phyloP scores from a whole-genome alignment of 2,888 invertebrate genomes.

The Patella ulyssiponensis region DNA sequence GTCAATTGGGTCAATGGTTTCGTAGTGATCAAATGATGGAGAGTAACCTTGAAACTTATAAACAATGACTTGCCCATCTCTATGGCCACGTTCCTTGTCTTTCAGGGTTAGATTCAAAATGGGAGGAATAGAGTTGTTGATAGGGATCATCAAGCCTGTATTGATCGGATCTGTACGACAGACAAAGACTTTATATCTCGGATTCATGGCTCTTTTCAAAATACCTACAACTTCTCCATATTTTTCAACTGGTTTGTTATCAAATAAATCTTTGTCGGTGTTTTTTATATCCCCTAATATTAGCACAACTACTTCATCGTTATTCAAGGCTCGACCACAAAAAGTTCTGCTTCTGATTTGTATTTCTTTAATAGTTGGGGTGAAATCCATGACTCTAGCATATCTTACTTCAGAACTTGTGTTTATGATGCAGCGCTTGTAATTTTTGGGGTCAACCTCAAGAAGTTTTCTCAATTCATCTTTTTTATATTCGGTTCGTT shows the following conservation, averaged over 20 bases:
- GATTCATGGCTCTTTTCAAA: slow-evolving; percentile 52
- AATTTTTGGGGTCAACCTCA: slow-evolving; percentile 45
- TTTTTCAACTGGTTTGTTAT: slow-evolving; percentile 19
- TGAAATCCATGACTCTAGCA: slow-evolving; percentile 16
- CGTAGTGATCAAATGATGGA: slow-evolving; percentile 56
- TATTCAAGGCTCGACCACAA: slow-evolving; percentile 59
- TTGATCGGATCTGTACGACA: slow-evolving; percentile 58
- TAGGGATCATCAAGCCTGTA: slow-evolving; percentile 60
- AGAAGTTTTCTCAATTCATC: slow-evolving; percentile 43
- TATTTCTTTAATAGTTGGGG: slow-evolving; percentile 27
- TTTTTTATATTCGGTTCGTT: slow-evolving; percentile 24
- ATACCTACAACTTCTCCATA: slow-evolving; percentile 62
- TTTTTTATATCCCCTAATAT: slow-evolving; percentile 39
- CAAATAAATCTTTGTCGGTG: slow-evolving; percentile 22
- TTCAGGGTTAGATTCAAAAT: slow-evolving; percentile 56
- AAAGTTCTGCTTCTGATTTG: slow-evolving; percentile 45
- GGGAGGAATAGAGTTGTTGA: slow-evolving; percentile 55
- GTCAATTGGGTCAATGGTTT: slow-evolving; percentile 47
- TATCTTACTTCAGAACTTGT: slow-evolving; percentile 20
- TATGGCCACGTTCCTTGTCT: slow-evolving; percentile 22
- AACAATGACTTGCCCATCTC: slow-evolving; percentile 52
- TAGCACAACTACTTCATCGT: slow-evolving; percentile 65
- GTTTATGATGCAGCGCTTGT: slow-evolving; percentile 53
- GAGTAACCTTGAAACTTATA: slow-evolving; percentile 15
- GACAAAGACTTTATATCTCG: slow-evolving; percentile 55